Evolutionary conservation across 2,113 vertebrate genomes (phyloP).

Genomic region (Recurvirostra avosetta): DNA sequence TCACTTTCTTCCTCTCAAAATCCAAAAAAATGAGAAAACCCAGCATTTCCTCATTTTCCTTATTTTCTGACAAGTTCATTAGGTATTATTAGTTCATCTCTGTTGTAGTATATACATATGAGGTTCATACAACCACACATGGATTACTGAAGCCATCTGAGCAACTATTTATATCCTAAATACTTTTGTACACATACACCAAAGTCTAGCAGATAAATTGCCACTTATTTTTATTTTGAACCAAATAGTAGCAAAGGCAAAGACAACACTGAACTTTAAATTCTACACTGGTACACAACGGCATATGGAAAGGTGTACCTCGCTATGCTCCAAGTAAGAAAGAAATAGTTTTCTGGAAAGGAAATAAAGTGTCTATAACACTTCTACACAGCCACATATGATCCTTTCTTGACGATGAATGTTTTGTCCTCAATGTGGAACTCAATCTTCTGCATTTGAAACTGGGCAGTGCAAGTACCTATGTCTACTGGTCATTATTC

Average conservation of each 20-base stretch:
- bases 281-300: neutral
- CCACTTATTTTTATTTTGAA: neutral
- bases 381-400: neutral
- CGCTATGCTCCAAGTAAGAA: neutral
- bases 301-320: neutral
- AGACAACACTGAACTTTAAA: neutral
- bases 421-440: neutral
- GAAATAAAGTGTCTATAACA: neutral
- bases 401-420: neutral
- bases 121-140: neutral
- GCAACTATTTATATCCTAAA: neutral
- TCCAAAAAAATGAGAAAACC: neutral
- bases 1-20: neutral
- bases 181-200: neutral
- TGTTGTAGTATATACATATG: neutral
- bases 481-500: neutral
- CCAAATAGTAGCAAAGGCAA: neutral
- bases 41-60: neutral
- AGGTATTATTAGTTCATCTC: neutral
- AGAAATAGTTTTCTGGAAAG: neutral
- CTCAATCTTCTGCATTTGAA: neutral
- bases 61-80: neutral
- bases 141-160: neutral
- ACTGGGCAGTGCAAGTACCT: neutral
- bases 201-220: neutral